Percentiles rank a stretch among this genome's conserved stretches.
These are phyloP conservation scores for Iguana delicatissima DNA, from an alignment of 2,797 vertebrate species.

Conservation along the genomic window DNA sequence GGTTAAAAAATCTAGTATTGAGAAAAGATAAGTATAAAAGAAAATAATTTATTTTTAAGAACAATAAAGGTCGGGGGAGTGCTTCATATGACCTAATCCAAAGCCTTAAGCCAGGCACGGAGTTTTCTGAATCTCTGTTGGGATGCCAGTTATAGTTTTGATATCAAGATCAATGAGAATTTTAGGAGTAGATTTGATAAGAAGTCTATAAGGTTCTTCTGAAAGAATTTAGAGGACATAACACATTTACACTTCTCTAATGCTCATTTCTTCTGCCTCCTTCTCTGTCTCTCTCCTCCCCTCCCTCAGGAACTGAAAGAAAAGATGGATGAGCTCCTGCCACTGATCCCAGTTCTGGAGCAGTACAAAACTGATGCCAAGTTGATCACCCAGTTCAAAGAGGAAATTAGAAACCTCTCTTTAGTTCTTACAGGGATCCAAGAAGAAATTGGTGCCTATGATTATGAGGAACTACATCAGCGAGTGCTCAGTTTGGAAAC, in stretches of 20 bases:
- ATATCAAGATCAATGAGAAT: conserved; percentile 33
- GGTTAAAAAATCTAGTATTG: not conserved
- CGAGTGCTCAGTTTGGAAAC: conserved; percentile 93
- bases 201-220: conserved; percentile 29
- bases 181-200: conserved; percentile 51
- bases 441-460: conserved; percentile 95
- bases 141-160: conserved; percentile 33
- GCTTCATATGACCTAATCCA: conserved; percentile 7
- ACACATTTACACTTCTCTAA: conserved; percentile 55
- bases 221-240: conserved; percentile 34
- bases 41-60: conserved; percentile 18
- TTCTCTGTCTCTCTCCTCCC: conserved; percentile 33
- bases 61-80: conserved; percentile 3
- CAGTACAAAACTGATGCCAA: conserved; percentile 98
- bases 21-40: conserved; percentile 19
- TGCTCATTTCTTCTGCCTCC: not conserved
- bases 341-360: conserved; percentile 96
- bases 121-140: conserved; percentile 37
- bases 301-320: conserved; percentile 92
- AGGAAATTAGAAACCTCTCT: conserved; percentile 96
- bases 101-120: conserved; percentile 17
- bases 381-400: conserved; percentile 96
- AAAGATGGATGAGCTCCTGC: conserved; percentile 97
- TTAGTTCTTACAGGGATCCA: conserved; percentile 92
- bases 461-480: conserved; percentile 96